These are phyloP conservation scores for Pseudois nayaur DNA, from an alignment of 2,113 vertebrate genomes.

Conservation along the genomic window DNA sequence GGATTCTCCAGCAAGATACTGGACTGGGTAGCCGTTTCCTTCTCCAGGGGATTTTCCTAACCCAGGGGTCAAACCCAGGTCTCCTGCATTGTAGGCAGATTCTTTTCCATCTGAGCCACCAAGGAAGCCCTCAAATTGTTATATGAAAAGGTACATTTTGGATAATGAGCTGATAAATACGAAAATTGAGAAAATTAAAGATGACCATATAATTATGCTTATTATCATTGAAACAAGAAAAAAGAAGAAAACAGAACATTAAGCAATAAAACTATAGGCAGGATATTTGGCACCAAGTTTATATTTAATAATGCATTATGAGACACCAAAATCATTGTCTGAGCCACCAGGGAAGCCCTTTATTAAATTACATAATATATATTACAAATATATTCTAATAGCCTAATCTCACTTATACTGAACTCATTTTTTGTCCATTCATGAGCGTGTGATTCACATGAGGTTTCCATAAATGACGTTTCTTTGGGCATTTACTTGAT, in stretches of 20 bases:
- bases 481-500: neutral
- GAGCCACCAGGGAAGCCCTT: neutral
- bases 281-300: neutral
- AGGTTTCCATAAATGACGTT: neutral
- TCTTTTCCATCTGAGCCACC: neutral
- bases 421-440: neutral
- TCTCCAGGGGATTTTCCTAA: neutral
- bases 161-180: neutral
- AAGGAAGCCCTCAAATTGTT: neutral
- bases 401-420: neutral
- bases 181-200: neutral
- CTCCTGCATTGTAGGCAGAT: neutral
- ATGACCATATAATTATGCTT: neutral
- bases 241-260: neutral
- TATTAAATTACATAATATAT: neutral
- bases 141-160: neutral
- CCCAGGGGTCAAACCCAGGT: neutral
- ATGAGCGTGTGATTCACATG: neutral
- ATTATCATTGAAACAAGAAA: neutral
- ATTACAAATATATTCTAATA: neutral
- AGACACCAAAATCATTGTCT: neutral
- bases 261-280: neutral
- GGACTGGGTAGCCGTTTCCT: neutral
- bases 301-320: neutral
- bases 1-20: neutral